A percentile compares a stretch with the other conserved stretches of the same genome.
Conservation (phyloP, 2,797 vertebrate species). For the Hylomyscus alleni region DNA sequence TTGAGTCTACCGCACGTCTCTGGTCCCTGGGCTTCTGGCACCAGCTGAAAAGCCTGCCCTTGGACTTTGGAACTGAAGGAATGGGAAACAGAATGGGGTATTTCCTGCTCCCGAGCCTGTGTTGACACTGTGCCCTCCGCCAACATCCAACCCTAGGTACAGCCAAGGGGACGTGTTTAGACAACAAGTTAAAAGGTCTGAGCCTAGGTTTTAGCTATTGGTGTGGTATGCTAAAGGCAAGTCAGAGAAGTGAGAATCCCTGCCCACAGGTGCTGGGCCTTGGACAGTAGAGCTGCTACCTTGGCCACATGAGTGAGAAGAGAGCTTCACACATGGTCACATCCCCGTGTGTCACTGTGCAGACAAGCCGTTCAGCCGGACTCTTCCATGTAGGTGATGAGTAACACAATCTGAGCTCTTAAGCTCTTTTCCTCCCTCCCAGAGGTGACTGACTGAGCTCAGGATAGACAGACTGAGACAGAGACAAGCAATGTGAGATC, state of each 20-base stretch:
- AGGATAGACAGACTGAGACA: no score
- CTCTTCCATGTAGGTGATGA: background rate
- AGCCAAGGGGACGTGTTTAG: background rate
- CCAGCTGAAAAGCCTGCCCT: background rate
- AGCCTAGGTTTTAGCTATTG: background rate
- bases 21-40: background rate
- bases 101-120: background rate
- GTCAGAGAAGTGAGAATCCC: background rate
- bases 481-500: background rate
- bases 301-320: background rate
- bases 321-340: background rate
- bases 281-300: fast-evolving
- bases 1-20: background rate
- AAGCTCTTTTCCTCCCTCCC: background rate
- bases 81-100: background rate
- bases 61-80: background rate
- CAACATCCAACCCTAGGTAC: background rate
- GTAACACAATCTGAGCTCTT: background rate
- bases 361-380: background rate
- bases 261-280: background rate
- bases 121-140: background rate
- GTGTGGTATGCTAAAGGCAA: background rate
- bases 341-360: fast-evolving
- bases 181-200: background rate
- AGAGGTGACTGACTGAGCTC: no score